Conservation (phyloP, 2,113 vertebrate species). For the Leiothrix lutea region DNA sequence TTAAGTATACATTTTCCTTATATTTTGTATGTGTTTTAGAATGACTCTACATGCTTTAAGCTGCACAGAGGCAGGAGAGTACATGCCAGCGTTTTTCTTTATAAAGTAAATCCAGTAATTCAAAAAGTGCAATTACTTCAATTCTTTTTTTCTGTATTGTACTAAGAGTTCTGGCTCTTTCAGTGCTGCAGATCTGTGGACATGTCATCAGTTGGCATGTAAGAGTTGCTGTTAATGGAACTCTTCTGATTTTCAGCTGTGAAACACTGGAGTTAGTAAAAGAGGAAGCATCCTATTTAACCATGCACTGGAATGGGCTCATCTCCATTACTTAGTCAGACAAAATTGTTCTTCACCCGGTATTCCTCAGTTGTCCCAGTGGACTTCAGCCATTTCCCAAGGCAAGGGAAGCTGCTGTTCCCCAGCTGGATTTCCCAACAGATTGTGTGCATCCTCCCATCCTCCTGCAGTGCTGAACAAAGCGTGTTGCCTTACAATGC, state of each 20-base stretch:
- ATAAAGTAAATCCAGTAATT: background rate
- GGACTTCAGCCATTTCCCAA: background rate
- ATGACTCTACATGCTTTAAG: background rate
- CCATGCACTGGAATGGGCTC: background rate
- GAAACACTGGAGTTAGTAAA: background rate
- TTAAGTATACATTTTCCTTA: background rate
- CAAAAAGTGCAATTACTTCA: background rate
- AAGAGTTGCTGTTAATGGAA: background rate
- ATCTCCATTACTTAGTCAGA: background rate
- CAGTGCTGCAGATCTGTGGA: background rate
- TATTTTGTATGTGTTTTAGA: background rate
- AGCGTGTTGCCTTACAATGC: background rate
- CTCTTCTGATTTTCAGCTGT: background rate
- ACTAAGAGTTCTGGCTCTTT: background rate
- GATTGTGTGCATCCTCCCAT: background rate
- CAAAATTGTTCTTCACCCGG: background rate
- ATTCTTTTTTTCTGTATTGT: background rate
- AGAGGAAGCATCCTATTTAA: background rate
- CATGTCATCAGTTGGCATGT: background rate
- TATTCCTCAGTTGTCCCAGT: background rate
- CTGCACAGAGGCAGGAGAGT: background rate
- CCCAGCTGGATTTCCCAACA: background rate
- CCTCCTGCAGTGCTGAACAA: background rate
- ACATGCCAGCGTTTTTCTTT: slow-evolving; percentile 12
- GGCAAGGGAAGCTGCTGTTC: background rate